These are phyloP conservation scores for Tolmerus cingulatus DNA, from an alignment of 2,888 invertebrate genomes.

Conservation along the genomic window DNA sequence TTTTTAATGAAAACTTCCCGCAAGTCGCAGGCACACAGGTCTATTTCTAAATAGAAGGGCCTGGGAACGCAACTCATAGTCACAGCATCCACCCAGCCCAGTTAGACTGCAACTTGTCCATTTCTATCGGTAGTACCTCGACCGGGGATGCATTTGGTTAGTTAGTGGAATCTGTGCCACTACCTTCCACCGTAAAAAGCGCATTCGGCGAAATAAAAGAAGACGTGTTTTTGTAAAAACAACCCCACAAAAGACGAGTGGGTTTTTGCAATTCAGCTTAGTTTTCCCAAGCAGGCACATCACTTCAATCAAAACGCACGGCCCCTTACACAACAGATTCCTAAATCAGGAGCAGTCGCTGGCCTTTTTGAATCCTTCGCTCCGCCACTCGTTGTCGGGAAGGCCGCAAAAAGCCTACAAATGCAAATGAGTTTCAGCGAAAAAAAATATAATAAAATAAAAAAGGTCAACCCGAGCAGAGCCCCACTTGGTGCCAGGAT, in stretches of 20 bases:
- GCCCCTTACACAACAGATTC: not conserved
- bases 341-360: not conserved
- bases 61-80: not conserved
- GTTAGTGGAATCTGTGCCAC: not conserved
- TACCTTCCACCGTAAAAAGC: not conserved
- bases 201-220: not conserved
- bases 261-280: not conserved
- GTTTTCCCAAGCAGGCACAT: not conserved
- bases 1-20: not conserved
- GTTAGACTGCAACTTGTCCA: not conserved
- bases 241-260: not conserved
- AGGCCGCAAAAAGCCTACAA: not conserved
- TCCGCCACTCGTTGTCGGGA: not conserved
- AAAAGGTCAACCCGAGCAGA: not conserved
- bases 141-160: not conserved
- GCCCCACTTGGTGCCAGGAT: not conserved
- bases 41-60: not conserved
- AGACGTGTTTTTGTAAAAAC: not conserved
- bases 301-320: not conserved
- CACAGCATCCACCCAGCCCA: not conserved
- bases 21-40: not conserved
- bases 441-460: not conserved
- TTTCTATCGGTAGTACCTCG: not conserved
- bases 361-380: not conserved
- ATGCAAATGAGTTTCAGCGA: not conserved